A percentile compares a stretch with the other conserved stretches of the same genome.
Evolutionary conservation across 2,888 invertebrate species (phyloP).

Genomic region (Tenthredo notha): DNA sequence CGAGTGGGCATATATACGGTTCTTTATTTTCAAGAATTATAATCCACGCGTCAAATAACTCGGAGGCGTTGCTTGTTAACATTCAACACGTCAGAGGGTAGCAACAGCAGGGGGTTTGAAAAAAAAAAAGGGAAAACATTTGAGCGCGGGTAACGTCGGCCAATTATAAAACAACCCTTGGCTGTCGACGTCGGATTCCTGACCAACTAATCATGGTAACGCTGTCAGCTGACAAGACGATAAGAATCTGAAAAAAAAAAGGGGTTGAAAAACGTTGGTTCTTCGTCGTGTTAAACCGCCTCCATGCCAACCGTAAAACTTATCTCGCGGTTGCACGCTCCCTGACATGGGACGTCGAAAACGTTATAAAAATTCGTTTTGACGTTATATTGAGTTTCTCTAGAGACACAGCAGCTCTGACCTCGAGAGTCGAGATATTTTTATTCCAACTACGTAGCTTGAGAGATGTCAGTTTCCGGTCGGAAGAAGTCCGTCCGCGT

Average conservation of each 20-base stretch:
- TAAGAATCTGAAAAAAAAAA: slow-evolving; percentile 62
- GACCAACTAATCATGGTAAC: slow-evolving; percentile 64
- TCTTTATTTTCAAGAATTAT: slow-evolving; percentile 51
- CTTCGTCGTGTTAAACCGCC: slow-evolving; percentile 51
- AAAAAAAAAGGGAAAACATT: slow-evolving; percentile 42
- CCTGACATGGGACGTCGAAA: neutral
- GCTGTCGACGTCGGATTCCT: slow-evolving; percentile 58
- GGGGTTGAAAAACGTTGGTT: slow-evolving; percentile 56
- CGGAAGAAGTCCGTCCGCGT: slow-evolving; percentile 24
- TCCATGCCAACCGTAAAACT: slow-evolving; percentile 5
- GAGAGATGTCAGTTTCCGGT: slow-evolving; percentile 48
- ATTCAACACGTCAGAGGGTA: slow-evolving; percentile 55
- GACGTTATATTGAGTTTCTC: neutral
- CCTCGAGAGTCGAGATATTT: slow-evolving; percentile 39
- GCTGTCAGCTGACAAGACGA: slow-evolving; percentile 60
- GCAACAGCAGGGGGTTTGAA: slow-evolving; percentile 60
- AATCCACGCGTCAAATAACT: slow-evolving; percentile 55
- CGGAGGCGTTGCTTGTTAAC: slow-evolving; percentile 59
- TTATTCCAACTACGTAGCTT: slow-evolving; percentile 35
- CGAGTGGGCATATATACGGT: neutral
- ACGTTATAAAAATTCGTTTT: neutral
- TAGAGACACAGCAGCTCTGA: neutral
- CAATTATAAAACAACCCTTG: slow-evolving; percentile 65
- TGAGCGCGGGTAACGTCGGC: slow-evolving; percentile 52
- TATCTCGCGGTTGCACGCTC: neutral